phyloP scores from a whole-genome alignment of 2,888 invertebrate genomes.

The Strigamia crassipes region DNA sequence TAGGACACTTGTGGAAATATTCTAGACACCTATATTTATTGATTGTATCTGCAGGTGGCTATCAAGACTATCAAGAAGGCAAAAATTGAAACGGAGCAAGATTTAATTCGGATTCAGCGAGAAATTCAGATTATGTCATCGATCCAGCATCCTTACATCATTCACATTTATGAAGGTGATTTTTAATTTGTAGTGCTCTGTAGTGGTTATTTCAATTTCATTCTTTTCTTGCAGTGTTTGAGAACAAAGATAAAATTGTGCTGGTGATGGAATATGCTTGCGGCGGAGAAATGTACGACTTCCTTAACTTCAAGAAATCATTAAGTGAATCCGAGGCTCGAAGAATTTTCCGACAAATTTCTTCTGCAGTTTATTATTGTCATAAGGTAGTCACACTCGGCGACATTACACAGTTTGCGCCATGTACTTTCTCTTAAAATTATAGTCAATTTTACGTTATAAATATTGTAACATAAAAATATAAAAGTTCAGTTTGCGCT shows the following conservation, averaged over 20 bases:
- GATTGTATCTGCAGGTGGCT: conserved; percentile 68
- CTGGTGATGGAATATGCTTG: conserved; percentile 99
- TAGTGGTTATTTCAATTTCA: background rate
- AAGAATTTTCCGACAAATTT: conserved; percentile 93
- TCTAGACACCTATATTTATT: too few relatives aligned
- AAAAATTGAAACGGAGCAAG: conserved; percentile 95
- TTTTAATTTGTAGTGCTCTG: background rate
- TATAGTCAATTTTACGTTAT: too few relatives aligned
- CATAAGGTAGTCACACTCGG: conserved; percentile 86
- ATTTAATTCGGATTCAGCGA: conserved; percentile 90
- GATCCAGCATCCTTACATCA: conserved; percentile 97
- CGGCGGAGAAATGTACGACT: conserved; percentile 97
- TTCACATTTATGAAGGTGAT: conserved; percentile 98
- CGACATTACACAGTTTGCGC: too few relatives aligned
- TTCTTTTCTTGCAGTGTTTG: conserved; percentile 76
- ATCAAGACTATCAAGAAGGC: conserved; percentile 98
- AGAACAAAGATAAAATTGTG: conserved; percentile 99
- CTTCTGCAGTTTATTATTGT: conserved; percentile 95
- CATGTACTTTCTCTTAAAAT: too few relatives aligned
- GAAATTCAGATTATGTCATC: conserved; percentile 99
- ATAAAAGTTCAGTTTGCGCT: too few relatives aligned
- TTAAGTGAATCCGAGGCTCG: conserved; percentile 89
- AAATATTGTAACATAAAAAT: too few relatives aligned
- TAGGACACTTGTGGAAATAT: too few relatives aligned
- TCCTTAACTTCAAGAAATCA: conserved; percentile 84